Evolutionary conservation across 2,113 vertebrate species (phyloP), one percentile per base, ranked within the genome.

Genomic region (Rhagologus leucostigma): DNA sequence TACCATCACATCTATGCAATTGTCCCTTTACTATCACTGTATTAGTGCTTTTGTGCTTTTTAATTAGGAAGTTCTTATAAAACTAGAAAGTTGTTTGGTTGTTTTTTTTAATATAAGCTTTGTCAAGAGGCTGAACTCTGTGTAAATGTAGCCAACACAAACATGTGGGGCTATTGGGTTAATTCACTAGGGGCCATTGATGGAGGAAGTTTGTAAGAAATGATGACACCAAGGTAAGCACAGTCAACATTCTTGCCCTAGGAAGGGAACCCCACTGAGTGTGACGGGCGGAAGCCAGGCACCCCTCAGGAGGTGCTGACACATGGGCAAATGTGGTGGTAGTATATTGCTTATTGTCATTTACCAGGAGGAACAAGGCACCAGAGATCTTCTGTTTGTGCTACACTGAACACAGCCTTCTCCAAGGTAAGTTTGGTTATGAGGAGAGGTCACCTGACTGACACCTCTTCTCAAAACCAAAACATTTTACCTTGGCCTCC

Each of bases 301-400:
- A 17, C 49, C 10, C n/a, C 11, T 78, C 60, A 52, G 47, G 46
- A 80, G 42, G 13, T 17, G 7, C 13, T 84, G 76, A 22, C 24
- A 41, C 0, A 1, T 33, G 15, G 32, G 26, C 8, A 74, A 15
- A 55, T 6, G 1, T 49, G 10, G 39, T 73, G 49, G 22, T 82
- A 22, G 18, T 70, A 59, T 70, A 65, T 30, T 65, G 12, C 44
- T 67, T 41, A 33, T 53, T 67, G 44, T 14, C 22, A 7, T n/a
- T 64, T 53, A 42, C 26, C 20, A 44, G 33, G 24, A 89, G 23
- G 47, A 92, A 55, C 0, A 8, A 78, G 33, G 29, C 22, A 46
- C 7, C 0, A 0, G 56, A 29, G 27, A 27, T 12, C 8, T 77
- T 55, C 37, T 53, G 30, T 14, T n/a, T 35, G 22, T 4, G 2